Evolutionary conservation across 2,113 vertebrate genomes (phyloP).

Genomic region (Emydura subglobosa): DNA sequence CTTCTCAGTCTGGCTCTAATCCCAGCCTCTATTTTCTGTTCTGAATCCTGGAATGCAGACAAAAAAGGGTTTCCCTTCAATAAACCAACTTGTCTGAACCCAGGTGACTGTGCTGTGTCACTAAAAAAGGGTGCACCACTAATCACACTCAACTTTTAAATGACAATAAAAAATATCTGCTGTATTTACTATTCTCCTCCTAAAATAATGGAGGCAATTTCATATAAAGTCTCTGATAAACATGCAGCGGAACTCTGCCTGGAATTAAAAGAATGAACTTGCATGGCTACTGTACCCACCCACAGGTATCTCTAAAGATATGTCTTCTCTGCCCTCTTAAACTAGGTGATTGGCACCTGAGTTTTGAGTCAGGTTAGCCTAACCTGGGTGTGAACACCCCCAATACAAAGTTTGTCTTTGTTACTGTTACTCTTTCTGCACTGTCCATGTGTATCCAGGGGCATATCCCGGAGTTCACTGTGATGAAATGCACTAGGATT

Average conservation of each 20-base stretch:
- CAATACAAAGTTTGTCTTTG: neutral
- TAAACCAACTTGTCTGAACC: slow-evolving; percentile 77
- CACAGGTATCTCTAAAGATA: neutral
- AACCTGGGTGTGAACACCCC: neutral
- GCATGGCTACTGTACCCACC: neutral
- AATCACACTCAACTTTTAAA: slow-evolving; percentile 40
- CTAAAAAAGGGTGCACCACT: slow-evolving; percentile 45
- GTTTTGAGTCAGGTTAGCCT: neutral
- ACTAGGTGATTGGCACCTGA: neutral
- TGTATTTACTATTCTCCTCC: slow-evolving; percentile 41
- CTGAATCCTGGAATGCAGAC: slow-evolving; percentile 81
- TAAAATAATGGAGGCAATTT: slow-evolving; percentile 49
- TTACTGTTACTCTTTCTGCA: neutral
- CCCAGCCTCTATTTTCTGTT: slow-evolving; percentile 67
- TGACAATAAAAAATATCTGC: slow-evolving; percentile 38
- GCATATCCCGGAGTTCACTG: neutral
- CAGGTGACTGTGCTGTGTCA: slow-evolving; percentile 63
- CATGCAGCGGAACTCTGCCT: neutral
- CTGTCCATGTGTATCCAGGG: neutral
- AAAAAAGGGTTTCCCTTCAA: slow-evolving; percentile 72
- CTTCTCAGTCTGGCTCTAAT: slow-evolving; percentile 73
- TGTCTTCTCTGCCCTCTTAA: neutral
- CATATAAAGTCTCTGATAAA: slow-evolving; percentile 23
- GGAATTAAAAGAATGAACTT: slow-evolving; percentile 16
- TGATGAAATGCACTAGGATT: neutral